These are phyloP conservation scores for Agonopterix arenella DNA, from an alignment of 2,888 invertebrate species.

Conservation along the genomic window DNA sequence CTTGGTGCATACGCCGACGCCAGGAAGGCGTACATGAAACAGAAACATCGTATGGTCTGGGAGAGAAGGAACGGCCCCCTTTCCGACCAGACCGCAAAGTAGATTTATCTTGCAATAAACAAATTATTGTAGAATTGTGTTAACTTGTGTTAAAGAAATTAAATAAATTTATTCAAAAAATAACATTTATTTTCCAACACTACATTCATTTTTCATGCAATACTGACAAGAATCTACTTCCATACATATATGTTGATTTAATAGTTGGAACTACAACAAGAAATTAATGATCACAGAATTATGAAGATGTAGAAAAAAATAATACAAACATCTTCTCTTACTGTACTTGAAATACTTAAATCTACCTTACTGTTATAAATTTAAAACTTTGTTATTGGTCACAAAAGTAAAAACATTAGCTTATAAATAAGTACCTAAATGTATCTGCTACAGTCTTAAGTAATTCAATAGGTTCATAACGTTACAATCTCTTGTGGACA, in stretches of 20 bases:
- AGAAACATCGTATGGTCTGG: constrained; percentile 99
- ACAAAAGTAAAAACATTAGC: constrained; percentile 61
- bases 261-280: constrained; percentile 62
- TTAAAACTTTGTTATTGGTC: constrained; percentile 66
- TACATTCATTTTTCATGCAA: constrained; percentile 68
- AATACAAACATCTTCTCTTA: constrained; percentile 54
- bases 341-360: constrained; percentile 60
- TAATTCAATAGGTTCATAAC: constrained; percentile 29
- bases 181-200: constrained; percentile 71
- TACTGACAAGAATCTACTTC: constrained; percentile 62
- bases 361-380: constrained; percentile 56
- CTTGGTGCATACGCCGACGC: constrained; percentile 86
- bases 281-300: constrained; percentile 69
- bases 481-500: constrained; percentile 3
- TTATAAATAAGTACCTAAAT: constrained; percentile 46
- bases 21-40: constrained; percentile 93
- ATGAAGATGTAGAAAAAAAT: constrained; percentile 61
- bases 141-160: not conserved
- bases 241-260: constrained; percentile 52
- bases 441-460: constrained; percentile 57
- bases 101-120: constrained; percentile 38
- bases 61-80: constrained; percentile 92
- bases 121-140: constrained; percentile 14
- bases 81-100: constrained; percentile 50
- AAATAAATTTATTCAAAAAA: constrained; percentile 43